Conservation (phyloP, 1,140 invertebrate species). For the Cherax quadricarinatus region DNA sequence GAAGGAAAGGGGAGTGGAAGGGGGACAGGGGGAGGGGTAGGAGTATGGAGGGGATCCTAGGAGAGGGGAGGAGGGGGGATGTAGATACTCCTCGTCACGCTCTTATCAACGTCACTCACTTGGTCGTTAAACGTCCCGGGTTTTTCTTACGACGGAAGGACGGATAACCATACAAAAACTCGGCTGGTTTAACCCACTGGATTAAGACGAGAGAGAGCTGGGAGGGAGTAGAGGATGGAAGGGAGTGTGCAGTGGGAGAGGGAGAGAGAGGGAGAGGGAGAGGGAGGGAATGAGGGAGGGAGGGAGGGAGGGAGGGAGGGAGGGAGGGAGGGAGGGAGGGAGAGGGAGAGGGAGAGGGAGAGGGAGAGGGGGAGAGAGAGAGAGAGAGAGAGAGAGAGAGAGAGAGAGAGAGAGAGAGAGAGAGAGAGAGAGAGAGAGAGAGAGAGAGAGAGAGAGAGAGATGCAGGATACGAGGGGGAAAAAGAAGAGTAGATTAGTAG, state of each 20-base stretch:
- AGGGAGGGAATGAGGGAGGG: no score
- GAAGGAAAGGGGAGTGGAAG: not conserved
- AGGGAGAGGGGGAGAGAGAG: no score
- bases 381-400: not conserved
- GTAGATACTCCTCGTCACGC: slow-evolving; percentile 40
- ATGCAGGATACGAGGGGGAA: not conserved
- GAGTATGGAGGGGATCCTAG: not conserved
- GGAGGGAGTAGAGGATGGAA: slow-evolving; percentile 4
- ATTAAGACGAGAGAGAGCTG: not conserved
- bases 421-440: not conserved
- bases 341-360: no score
- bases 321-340: no score
- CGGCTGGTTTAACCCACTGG: slow-evolving; percentile 40
- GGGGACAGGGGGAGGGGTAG: not conserved
- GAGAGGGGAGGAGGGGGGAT: not conserved
- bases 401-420: not conserved
- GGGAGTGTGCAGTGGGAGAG: no score
- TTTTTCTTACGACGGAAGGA: slow-evolving; percentile 50
- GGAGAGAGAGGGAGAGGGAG: not conserved
- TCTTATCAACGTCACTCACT: slow-evolving; percentile 68
- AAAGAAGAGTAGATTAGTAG: not conserved
- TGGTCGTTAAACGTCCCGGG: slow-evolving; percentile 62
- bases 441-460: not conserved
- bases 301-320: no score
- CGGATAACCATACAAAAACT: slow-evolving; percentile 41